Conservation (phyloP, 2,797 vertebrate genomes). For the Acanthopagrus latus region DNA sequence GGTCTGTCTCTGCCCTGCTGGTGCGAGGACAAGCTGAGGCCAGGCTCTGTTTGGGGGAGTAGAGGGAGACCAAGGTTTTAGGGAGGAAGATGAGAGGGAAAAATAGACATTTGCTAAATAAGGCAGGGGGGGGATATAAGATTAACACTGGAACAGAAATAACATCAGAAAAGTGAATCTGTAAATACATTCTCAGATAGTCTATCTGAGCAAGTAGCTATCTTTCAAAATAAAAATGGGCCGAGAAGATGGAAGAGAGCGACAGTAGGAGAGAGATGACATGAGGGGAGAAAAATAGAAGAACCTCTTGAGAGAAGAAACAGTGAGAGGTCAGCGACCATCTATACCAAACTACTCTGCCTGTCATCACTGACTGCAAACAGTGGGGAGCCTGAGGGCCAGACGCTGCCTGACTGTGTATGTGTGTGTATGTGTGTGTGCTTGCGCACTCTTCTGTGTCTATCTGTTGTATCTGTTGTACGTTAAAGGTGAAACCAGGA, state of each 20-base stretch:
- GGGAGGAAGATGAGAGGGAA: conserved; percentile 17
- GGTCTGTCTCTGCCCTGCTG: conserved; percentile 38
- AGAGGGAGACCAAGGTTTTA: conserved; percentile 33
- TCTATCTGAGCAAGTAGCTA: conserved; percentile 33
- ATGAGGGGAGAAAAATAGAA: conserved; percentile 28
- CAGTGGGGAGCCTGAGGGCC: conserved; percentile 46
- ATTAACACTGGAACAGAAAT: conserved; percentile 63
- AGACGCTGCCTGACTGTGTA: conserved; percentile 28
- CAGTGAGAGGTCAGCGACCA: conserved; percentile 55
- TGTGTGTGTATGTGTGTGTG: conserved; percentile 44
- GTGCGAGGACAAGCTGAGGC: conserved; percentile 29
- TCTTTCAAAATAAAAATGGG: conserved; percentile 50
- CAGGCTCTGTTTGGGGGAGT: conserved; percentile 44
- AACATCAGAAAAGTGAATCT: conserved; percentile 36
- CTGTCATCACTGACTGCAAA: conserved; percentile 41
- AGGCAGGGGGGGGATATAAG: conserved; percentile 45
- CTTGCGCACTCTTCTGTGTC: neutral
- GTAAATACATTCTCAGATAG: conserved; percentile 27
- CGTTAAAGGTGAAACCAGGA: conserved; percentile 56
- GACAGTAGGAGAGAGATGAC: conserved; percentile 34
- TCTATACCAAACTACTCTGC: conserved; percentile 40
- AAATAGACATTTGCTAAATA: conserved; percentile 54
- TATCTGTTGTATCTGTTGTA: neutral
- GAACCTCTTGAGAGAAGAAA: conserved; percentile 48
- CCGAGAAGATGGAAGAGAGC: conserved; percentile 20